Base-by-base conservation (phyloP, 2,888 invertebrate genomes). In the Aspidiotus rigidus region DNA sequence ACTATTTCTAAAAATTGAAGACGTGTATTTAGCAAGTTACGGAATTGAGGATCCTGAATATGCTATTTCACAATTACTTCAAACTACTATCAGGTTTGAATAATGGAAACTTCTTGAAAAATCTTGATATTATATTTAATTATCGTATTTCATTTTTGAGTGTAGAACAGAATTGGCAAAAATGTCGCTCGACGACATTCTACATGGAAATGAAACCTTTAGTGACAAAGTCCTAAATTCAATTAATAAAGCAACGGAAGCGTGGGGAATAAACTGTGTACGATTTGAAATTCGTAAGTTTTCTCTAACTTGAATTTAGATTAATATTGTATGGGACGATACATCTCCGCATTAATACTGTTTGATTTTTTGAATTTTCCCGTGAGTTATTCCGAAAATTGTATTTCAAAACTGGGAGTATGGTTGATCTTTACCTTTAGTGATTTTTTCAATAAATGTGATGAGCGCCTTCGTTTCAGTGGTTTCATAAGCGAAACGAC, bases 1-100 rank as follows among this genome's bases (percentile, higher is more conserved):
- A 1, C 81, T 99, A 63, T 99, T 98, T 79, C 83, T 99, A 70
- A 83, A 92, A 76, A 91, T 99, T 74, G 83, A 91, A 70, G 91
- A 99, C 80, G 90, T 99, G 1, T 98, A 95, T 78, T 85, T 90
- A 79, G 89, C 91, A 78, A 95, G 96, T 73, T 99, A 99, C 79
- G 98, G 98, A 28, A 98, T 99, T 10, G 97, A 98, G 80, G 98
- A 99, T 81, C 95, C 98, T 0, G 98, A 99, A 79, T 99, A 96
- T 83, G 99, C 99, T 0, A 94, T 99, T 71, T 97, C 97, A 1
- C 98, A 99, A 79, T 80, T 99, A 60, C 99, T 99, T 2, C 99
- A 99, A 82, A 99, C 99, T 0, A 99, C 99, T 0, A 99, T 99
- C 99, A 85, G 99, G 79, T 79, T 71, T 17, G 16, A 49, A 41